Percentiles rank a stretch among this genome's conserved stretches.
Conservation (phyloP, 2,888 invertebrate genomes). For the Hypena proboscidalis region DNA sequence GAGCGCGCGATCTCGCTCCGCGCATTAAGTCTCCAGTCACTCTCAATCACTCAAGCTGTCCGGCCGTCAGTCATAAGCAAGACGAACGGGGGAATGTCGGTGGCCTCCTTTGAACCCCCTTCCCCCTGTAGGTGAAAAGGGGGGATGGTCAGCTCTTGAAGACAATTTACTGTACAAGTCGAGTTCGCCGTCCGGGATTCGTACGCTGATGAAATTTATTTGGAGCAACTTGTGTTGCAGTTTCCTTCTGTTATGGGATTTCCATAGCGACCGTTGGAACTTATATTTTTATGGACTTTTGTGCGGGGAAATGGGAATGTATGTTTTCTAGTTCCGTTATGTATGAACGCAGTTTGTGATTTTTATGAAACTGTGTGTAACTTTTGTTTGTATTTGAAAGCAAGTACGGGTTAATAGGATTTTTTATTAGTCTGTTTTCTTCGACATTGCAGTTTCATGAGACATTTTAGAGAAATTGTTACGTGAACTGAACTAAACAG, state of each 20-base stretch:
- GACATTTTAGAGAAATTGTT: slow-evolving; percentile 7
- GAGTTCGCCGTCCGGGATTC: slow-evolving; percentile 71
- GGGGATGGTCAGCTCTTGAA: slow-evolving; percentile 82
- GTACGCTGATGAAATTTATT: slow-evolving; percentile 80
- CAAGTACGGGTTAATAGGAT: slow-evolving; percentile 29
- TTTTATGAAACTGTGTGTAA: slow-evolving; percentile 40
- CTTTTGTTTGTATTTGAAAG: slow-evolving; percentile 38
- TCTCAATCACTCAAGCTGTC: slow-evolving; percentile 85
- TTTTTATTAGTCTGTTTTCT: slow-evolving; percentile 39
- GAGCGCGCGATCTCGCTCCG: slow-evolving; percentile 66
- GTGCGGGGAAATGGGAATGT: slow-evolving; percentile 43
- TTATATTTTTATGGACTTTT: slow-evolving; percentile 50
- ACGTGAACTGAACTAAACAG: not conserved
- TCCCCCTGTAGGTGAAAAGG: slow-evolving; percentile 60
- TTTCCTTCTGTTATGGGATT: slow-evolving; percentile 64
- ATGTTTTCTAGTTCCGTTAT: slow-evolving; percentile 39
- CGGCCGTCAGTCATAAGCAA: slow-evolving; percentile 84
- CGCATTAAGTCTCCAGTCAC: slow-evolving; percentile 84
- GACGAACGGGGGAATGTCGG: slow-evolving; percentile 80
- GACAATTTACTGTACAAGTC: slow-evolving; percentile 82
- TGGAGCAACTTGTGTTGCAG: slow-evolving; percentile 70
- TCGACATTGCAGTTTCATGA: slow-evolving; percentile 4
- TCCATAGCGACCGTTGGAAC: slow-evolving; percentile 55
- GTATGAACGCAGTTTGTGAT: slow-evolving; percentile 40
- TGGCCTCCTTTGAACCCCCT: slow-evolving; percentile 67